phyloP scores from a whole-genome alignment of 30 jellyfish, hydroid and myxozoan species.

The Turritopsis dohrnii region DNA sequence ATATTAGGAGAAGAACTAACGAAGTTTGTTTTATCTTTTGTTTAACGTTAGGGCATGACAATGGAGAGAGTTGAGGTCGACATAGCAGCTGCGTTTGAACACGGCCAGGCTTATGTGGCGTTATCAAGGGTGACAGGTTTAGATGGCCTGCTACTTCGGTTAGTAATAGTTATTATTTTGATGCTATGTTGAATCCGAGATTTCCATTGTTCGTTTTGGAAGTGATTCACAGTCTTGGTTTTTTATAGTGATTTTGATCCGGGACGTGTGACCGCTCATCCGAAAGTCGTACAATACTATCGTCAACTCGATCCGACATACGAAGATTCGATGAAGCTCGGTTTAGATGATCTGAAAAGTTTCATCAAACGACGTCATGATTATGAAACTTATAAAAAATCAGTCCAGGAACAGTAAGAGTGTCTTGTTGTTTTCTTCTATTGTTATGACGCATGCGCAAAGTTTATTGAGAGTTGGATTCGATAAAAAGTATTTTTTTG shows the following conservation, averaged over 20 bases:
- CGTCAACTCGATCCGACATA: conserved; percentile 25
- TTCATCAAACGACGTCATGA: background rate
- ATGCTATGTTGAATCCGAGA: background rate
- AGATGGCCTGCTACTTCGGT: conserved; percentile 44
- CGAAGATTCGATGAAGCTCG: conserved; percentile 5
- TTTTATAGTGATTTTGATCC: conserved; percentile 36
- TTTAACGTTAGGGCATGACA: conserved; percentile 48
- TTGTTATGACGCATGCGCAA: too few species aligned
- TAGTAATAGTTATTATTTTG: background rate
- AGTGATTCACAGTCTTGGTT: too few species aligned
- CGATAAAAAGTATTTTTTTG: too few species aligned
- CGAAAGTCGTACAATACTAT: conserved; percentile 44
- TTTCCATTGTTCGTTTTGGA: too few species aligned
- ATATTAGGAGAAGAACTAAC: too few species aligned
- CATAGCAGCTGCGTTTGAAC: conserved; percentile 49
- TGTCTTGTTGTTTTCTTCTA: background rate
- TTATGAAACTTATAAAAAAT: background rate
- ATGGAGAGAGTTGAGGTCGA: conserved; percentile 63
- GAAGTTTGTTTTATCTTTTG: too few species aligned
- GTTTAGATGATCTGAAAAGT: conserved; percentile 22
- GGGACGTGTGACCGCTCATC: conserved; percentile 56
- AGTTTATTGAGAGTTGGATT: too few species aligned
- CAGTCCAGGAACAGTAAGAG: background rate
- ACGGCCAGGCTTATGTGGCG: conserved; percentile 80
- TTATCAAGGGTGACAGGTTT: conserved; percentile 61